Percentiles rank a stretch among this genome's conserved stretches.
Evolutionary conservation across 2,797 vertebrate genomes (phyloP).

Genomic region (Catamblyrhynchus diadema): DNA sequence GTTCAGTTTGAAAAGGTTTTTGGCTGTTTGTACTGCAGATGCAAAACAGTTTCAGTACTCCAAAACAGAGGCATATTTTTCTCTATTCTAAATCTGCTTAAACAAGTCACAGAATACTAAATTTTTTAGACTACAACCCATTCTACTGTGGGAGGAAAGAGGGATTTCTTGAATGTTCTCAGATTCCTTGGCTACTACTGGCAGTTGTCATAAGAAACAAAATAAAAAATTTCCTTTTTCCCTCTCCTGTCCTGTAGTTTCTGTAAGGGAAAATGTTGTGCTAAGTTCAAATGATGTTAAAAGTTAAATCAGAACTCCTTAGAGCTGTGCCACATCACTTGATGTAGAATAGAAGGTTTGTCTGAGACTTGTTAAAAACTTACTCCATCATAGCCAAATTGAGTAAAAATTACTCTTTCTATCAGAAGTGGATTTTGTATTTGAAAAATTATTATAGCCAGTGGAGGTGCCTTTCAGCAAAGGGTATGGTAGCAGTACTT

Average conservation of each 20-base stretch:
- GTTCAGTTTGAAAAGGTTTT: not conserved
- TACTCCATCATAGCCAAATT: not conserved
- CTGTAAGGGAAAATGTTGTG: not conserved
- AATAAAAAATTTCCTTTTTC: accelerated
- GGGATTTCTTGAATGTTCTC: not conserved
- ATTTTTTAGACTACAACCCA: not conserved
- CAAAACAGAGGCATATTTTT: not conserved
- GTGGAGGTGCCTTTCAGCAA: not conserved
- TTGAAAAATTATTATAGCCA: not conserved
- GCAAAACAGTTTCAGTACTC: not conserved
- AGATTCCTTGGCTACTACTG: not conserved
- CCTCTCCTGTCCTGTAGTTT: not conserved
- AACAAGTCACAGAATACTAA: not conserved
- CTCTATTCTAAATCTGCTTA: not conserved
- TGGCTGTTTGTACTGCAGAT: not conserved
- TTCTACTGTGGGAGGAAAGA: not conserved
- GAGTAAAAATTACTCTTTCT: not conserved
- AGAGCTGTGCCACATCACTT: not conserved
- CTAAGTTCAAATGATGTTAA: not conserved
- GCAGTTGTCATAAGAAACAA: not conserved
- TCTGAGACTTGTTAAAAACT: not conserved
- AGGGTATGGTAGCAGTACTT: not conserved
- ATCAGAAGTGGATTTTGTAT: not conserved
- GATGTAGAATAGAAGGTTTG: not conserved
- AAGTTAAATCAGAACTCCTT: not conserved